Conservation (phyloP, 2,113 vertebrate genomes). For the Turdus rufiventris region DNA sequence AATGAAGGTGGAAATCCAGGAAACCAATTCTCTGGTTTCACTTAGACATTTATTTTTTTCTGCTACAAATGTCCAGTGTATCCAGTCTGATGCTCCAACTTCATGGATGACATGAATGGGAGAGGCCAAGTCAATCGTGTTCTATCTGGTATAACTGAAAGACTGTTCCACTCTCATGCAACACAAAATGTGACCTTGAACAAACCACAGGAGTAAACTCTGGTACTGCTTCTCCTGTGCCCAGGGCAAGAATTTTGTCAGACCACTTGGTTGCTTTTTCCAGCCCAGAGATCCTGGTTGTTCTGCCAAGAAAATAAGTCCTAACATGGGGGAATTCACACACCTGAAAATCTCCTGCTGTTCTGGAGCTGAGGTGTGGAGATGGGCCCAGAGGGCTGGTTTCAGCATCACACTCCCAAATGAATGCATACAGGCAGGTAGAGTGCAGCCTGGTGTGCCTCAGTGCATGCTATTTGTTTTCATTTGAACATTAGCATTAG, state of each 20-base stretch:
- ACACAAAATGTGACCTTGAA: background rate
- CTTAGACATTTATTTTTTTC: background rate
- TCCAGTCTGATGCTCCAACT: background rate
- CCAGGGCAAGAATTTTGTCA: background rate
- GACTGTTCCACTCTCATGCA: background rate
- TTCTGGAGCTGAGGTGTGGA: background rate
- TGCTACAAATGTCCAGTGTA: background rate
- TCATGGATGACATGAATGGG: background rate
- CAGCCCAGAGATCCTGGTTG: background rate
- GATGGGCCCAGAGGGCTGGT: background rate
- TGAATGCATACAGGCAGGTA: background rate
- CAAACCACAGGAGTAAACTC: background rate
- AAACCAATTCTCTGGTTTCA: background rate
- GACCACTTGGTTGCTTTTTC: background rate
- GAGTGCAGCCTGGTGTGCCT: background rate
- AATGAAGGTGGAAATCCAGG: background rate
- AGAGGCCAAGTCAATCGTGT: background rate
- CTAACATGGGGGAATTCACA: background rate
- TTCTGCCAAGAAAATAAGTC: background rate
- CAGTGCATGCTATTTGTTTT: background rate
- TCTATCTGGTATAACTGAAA: background rate
- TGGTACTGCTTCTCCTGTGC: background rate
- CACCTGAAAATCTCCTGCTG: background rate
- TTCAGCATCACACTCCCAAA: background rate
- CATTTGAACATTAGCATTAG: slow-evolving; percentile 20